phyloP scores from a whole-genome alignment of 1,140 invertebrate genomes.

The Aphidius ervi region DNA sequence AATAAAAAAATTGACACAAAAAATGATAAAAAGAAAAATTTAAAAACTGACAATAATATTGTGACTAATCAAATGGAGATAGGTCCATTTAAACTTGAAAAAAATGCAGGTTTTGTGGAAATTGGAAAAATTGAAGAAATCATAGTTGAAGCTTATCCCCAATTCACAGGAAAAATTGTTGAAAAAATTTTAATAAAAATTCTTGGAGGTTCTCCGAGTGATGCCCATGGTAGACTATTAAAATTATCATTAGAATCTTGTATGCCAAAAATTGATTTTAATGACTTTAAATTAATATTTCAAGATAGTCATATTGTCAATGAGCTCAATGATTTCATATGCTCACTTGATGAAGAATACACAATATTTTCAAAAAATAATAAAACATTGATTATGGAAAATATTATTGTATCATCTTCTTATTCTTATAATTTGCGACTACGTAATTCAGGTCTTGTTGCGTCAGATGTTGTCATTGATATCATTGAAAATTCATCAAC shows the following conservation, averaged over 20 bases:
- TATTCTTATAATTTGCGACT: slow-evolving; percentile 29
- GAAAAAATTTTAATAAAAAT: slow-evolving; percentile 29
- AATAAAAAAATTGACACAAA: slow-evolving; percentile 1
- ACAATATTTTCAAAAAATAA: slow-evolving; percentile 32
- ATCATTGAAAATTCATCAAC: slow-evolving; percentile 19
- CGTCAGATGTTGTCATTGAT: slow-evolving; percentile 27
- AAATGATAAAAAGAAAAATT: slow-evolving; percentile 21
- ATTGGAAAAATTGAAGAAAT: slow-evolving; percentile 24
- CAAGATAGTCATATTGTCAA: slow-evolving; percentile 36
- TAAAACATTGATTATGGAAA: slow-evolving; percentile 33
- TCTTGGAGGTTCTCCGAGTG: slow-evolving; percentile 23
- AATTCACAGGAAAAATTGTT: slow-evolving; percentile 24
- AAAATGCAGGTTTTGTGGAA: slow-evolving; percentile 23
- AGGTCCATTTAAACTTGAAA: neutral
- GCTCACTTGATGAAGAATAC: slow-evolving; percentile 26
- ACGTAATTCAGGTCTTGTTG: slow-evolving; percentile 32
- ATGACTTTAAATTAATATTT: slow-evolving; percentile 36
- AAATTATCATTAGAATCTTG: slow-evolving; percentile 27
- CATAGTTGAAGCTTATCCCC: slow-evolving; percentile 27
- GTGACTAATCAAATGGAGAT: slow-evolving; percentile 11
- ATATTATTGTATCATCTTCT: slow-evolving; percentile 27
- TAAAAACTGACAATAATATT: neutral
- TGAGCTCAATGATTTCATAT: slow-evolving; percentile 29
- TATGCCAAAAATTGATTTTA: slow-evolving; percentile 35
- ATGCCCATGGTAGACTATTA: slow-evolving; percentile 24